Evolutionary conservation across 2,888 invertebrate species (phyloP).

Genomic region (Eugnorisma glareosa): DNA sequence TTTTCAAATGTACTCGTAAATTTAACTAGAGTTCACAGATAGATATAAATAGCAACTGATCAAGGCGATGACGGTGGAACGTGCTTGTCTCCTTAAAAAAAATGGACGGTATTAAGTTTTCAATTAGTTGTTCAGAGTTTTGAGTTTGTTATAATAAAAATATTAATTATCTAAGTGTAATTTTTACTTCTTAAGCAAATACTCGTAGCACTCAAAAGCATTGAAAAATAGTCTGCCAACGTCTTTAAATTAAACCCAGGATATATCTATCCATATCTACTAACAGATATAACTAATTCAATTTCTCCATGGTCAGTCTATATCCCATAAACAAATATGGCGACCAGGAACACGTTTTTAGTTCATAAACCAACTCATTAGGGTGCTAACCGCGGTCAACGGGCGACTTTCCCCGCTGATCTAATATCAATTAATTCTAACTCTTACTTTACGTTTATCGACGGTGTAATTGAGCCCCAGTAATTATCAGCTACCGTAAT

Average conservation of each 20-base stretch:
- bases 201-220: neutral
- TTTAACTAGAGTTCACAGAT: too few relatives aligned
- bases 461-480: constrained; percentile 66
- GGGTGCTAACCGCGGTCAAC: constrained; percentile 58
- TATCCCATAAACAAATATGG: constrained; percentile 36
- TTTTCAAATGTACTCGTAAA: neutral
- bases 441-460: constrained; percentile 73
- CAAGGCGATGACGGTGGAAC: neutral
- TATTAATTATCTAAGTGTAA: neutral
- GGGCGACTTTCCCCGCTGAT: constrained; percentile 69
- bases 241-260: neutral
- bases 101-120: neutral
- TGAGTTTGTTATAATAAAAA: too few relatives aligned
- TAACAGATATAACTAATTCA: constrained; percentile 1
- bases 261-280: neutral
- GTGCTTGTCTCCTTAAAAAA: neutral
- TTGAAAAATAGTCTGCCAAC: neutral
- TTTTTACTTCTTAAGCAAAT: neutral
- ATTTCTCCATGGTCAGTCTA: constrained; percentile 27
- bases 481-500: constrained; percentile 65
- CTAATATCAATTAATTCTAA: constrained; percentile 68
- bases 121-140: too few relatives aligned
- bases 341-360: constrained; percentile 40
- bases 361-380: constrained; percentile 56
- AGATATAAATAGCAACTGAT: neutral